Base-by-base conservation (phyloP, 2,888 invertebrate species). In the Oligia fasciuncula region DNA sequence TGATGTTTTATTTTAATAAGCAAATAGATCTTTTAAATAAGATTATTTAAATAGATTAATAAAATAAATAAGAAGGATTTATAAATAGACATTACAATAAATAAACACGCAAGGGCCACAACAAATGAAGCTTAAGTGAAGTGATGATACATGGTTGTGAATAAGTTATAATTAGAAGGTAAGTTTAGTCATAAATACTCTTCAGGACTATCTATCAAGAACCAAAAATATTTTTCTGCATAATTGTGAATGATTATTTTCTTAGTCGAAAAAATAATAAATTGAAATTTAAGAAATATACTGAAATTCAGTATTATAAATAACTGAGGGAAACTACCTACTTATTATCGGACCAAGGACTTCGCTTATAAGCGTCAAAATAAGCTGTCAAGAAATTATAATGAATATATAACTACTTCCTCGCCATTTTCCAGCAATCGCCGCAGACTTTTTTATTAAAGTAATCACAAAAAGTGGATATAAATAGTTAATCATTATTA, bases 141-240 rank as follows among this genome's bases (percentile, higher is more conserved):
- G 93, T 94, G 93, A 92, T 92, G 90, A 89, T 89, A 86, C 66
- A 85, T 89, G 93, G 93, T 94, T 93, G 94, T 94, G 94, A 94
- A 89, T 90, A 90, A 89, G 84, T 87, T 83, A 88, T 91, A 90
- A 88, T 90, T 88, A 88, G 80, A 87, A 86, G 93, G 94, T 94
- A 88, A 93, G 94, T 91, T 87, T 74, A 54, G 23, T 3, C 4
- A 14, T 19, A 14, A 65, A n/a, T 19, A 60, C 6, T 70, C 4
- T 35, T n/a, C 14, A 46, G n/a, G n/a, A 43, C 2, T 9, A 65
- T 1, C 4, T 29, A 4, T 2, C 13, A 23, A 66, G n/a, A 72
- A 40, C 17, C 0, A 14, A 43, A 46, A 62, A 11, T 5, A 19
- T 9, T 1, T 35, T 23, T n/a, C 51, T 63, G 63, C 5, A 14